Base-by-base conservation (phyloP, 2,888 invertebrate species). In the Chromoteleia sp. region DNA sequence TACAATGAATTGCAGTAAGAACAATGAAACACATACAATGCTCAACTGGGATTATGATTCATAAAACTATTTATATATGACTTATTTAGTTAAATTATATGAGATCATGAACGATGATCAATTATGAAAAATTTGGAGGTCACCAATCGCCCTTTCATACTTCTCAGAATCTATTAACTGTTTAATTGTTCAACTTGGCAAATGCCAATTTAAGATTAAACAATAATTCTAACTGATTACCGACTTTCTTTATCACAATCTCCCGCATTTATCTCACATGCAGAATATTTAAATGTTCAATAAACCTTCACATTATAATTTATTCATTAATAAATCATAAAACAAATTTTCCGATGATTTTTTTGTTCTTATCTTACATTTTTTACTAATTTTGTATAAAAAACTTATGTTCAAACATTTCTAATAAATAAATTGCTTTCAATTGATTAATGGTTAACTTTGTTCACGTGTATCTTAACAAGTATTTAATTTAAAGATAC, bases 21-120 rank as follows among this genome's bases (percentile, higher is more conserved):
- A 59, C 59, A 59, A 59, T 59, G 41, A 59, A 59, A 59, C 25
- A 59, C 59, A 43, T 59, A 25, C 15, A 14, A 5, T 5, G 54
- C 5, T 59, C 33, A 59, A 7, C 15, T 12, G 12, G 0, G 14
- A 36, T 19, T 19, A 15, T 61, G 61, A 61, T 30, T 61, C 61
- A 61, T 30, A 14, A 6, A 30, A 15, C 17, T 30, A 29, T 29
- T 45, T 43, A 29, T 15, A n/a, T 45, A 30, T 17, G 10, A 61
- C 10, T 29, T 15, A n/a, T 41, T 58, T 39, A 14, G 14, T 25
- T 21, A 10, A 19, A 56, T 39, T 12, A 21, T 19, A 12, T 33
- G 17, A 39, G 36, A 12, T 58, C 12, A 21, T 12, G 19, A 21
- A 39, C 8, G 8, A 5, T 21, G 0, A 45, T 61, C 15, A 45